Evolutionary conservation across 1,140 invertebrate genomes (phyloP).

Genomic region (Lysiphlebus fabarum): DNA sequence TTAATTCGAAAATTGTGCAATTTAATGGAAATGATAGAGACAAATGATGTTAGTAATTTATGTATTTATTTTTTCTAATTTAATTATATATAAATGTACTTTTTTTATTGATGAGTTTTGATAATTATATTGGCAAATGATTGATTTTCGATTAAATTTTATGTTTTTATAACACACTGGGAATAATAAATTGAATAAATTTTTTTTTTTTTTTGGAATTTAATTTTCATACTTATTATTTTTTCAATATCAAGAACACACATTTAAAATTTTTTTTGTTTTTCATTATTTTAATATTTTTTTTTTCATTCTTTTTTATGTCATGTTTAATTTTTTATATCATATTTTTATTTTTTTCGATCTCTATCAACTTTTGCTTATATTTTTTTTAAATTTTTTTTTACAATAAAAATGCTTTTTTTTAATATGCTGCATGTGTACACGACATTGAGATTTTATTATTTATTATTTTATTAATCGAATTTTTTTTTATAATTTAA

Average conservation of each 20-base stretch:
- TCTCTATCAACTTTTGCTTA: no score
- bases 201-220: slow-evolving; percentile 9
- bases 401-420: no score
- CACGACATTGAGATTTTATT: no score
- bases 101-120: neutral
- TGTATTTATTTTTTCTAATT: neutral
- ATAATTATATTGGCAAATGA: slow-evolving; percentile 11
- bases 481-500: no score
- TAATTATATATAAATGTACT: no score
- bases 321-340: neutral
- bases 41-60: neutral
- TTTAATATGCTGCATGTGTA: no score
- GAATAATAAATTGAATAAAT: neutral
- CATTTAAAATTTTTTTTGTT: slow-evolving; percentile 30
- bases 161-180: slow-evolving; percentile 18
- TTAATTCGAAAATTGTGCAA: neutral
- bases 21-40: neutral
- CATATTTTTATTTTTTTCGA: no score
- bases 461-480: no score
- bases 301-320: slow-evolving; percentile 9
- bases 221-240: slow-evolving; percentile 4
- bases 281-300: slow-evolving; percentile 17
- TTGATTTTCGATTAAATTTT: slow-evolving; percentile 22
- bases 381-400: no score
- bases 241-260: slow-evolving; percentile 37